Evolutionary conservation across 2,888 invertebrate genomes (phyloP).

Genomic region (Epirrita christyi): DNA sequence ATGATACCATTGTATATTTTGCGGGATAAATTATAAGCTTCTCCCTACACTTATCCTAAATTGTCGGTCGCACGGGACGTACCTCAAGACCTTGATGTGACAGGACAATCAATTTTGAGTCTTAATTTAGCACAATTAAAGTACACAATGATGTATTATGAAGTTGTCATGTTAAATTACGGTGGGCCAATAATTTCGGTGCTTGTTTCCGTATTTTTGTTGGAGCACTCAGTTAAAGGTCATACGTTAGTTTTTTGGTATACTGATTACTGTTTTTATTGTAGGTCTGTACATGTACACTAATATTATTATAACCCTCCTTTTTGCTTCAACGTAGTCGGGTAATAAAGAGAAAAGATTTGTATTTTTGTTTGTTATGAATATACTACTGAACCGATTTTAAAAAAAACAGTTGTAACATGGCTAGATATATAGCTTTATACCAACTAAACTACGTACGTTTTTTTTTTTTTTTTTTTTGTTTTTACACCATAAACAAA

Average conservation of each 20-base stretch:
- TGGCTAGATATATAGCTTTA: no score
- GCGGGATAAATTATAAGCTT: constrained; percentile 31
- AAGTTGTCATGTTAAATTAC: constrained; percentile 29
- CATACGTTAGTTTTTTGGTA: constrained; percentile 13
- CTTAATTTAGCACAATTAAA: constrained; percentile 39
- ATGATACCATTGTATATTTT: constrained; percentile 26
- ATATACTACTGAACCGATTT: no score
- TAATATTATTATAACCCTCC: no score
- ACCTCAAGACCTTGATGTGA: constrained; percentile 53
- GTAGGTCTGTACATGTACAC: no score
- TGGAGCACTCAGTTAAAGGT: constrained; percentile 30
- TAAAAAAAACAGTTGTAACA: no score
- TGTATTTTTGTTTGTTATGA: no score
- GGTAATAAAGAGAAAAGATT: no score
- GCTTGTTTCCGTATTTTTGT: constrained; percentile 34
- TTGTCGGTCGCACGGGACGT: constrained; percentile 42
- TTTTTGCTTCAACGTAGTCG: no score
- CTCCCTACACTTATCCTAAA: constrained; percentile 40
- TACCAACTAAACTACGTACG: no score
- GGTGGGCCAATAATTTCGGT: constrained; percentile 27
- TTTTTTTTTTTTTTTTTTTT: no score
- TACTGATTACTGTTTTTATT: constrained; percentile 24
- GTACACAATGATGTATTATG: constrained; percentile 35
- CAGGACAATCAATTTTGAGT: constrained; percentile 39
- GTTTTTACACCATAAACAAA: no score